Percentiles rank a stretch among this genome's conserved stretches.
phyloP scores from a whole-genome alignment of 1,140 invertebrate species.

The Bactericera cockerelli region DNA sequence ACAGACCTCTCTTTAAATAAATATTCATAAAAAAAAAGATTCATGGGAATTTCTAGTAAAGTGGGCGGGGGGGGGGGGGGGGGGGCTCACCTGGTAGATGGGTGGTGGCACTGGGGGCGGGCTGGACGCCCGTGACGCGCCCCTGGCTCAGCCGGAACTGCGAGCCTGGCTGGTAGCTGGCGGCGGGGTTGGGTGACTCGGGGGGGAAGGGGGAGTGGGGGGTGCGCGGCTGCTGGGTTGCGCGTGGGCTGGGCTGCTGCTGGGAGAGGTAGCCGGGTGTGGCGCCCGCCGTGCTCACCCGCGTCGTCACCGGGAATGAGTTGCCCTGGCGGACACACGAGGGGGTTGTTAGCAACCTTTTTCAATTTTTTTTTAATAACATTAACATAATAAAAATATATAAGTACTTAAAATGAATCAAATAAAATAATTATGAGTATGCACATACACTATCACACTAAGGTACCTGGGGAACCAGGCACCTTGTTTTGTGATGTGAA shows the following conservation, averaged over 20 bases:
- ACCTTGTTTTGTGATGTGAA: background rate
- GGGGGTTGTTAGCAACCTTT: background rate
- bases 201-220: conserved; percentile 39
- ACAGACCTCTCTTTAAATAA: too few species aligned
- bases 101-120: background rate
- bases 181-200: background rate
- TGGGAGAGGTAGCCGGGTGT: conserved; percentile 13
- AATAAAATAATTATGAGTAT: too few species aligned
- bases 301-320: background rate
- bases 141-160: background rate
- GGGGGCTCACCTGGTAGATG: conserved; percentile 4
- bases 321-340: background rate
- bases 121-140: background rate
- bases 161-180: background rate
- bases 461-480: too few species aligned
- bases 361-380: too few species aligned
- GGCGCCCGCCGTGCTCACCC: background rate
- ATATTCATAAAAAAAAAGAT: too few species aligned
- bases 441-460: too few species aligned
- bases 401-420: background rate
- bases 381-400: background rate
- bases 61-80: too few species aligned
- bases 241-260: conserved; percentile 21
- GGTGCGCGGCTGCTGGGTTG: conserved; percentile 22
- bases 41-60: too few species aligned